Conservation (phyloP, 2,113 vertebrate genomes). For the Philantomba maxwellii region DNA sequence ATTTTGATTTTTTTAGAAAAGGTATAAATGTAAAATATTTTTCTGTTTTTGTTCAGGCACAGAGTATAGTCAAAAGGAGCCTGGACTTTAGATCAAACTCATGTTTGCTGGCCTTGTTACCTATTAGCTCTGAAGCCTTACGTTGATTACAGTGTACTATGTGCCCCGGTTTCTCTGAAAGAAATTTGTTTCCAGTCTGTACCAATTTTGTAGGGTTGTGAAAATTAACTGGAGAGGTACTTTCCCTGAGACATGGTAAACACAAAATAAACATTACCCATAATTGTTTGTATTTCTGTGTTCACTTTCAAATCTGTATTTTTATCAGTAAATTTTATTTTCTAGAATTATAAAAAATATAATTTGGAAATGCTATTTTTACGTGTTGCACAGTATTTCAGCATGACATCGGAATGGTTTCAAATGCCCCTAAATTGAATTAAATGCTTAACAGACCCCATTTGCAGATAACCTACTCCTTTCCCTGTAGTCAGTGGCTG, state of each 20-base stretch:
- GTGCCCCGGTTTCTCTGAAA: neutral
- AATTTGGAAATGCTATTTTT: neutral
- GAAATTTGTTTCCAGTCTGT: neutral
- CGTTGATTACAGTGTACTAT: neutral
- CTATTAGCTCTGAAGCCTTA: neutral
- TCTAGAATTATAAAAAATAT: neutral
- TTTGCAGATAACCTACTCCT: neutral
- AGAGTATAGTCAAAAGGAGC: neutral
- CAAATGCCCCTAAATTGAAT: neutral
- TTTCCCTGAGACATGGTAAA: neutral
- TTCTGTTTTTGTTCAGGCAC: neutral
- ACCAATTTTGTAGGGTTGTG: neutral
- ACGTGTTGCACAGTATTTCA: neutral
- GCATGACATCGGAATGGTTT: neutral
- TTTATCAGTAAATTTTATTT: neutral
- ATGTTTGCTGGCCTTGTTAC: neutral
- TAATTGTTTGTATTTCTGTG: neutral
- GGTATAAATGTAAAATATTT: neutral
- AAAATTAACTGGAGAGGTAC: neutral
- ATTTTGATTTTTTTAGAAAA: neutral
- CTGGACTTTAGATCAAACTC: neutral
- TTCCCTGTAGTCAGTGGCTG: neutral
- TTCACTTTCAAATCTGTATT: neutral
- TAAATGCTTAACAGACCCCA: neutral
- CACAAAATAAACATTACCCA: neutral